Evolutionary conservation across 2,797 vertebrate genomes (phyloP), one percentile per base, ranked within the genome.

Genomic region (Champsocephalus gunnari): DNA sequence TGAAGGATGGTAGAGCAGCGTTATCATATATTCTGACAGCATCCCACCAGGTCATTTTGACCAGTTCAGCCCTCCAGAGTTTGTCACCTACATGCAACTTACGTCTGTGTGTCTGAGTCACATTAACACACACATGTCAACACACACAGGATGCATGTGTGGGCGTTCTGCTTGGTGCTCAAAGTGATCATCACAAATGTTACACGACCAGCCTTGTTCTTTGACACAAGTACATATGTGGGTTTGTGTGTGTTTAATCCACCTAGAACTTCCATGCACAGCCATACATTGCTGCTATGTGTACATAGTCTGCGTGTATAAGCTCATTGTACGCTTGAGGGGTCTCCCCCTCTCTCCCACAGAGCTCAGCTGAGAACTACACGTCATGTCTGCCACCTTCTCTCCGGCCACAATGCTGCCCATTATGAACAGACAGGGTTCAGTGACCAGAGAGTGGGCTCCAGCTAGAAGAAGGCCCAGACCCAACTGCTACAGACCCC

Each of bases 321-420:
- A 89, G 83, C 84, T 91, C 87, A 88, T 87, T 93, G 82, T 92
- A 65, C 66, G 66, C 69, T 86, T 62, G 24, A 82, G 77, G 79
- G 87, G 77, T 84, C 77, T 79, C 80, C 78, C 73, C 73, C 79
- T 58, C 76, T 73, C 81, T 75, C 75, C 74, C 79, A 71, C 71
- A 68, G 66, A 83, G 66, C 80, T 84, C 77, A 87, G 76, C 83
- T 89, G 78, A 89, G 82, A 88, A 75, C 82, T 79, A 73, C 77
- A 92, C 89, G 91, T 93, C 91, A 93, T 92, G 92, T 93, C 90
- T 91, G 90, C 84, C 91, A 93, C 91, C 89, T 92, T 90, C 75
- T 71, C 77, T 83, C 73, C 88, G 87, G 66, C 83, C 87, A 92
- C 90, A 93, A 93, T 91, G 92, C 87, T 82, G 81, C 85, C 87